Evolutionary conservation across 2,113 vertebrate species (phyloP), one percentile per base, ranked within the genome.

Genomic region (Podocnemis expansa): DNA sequence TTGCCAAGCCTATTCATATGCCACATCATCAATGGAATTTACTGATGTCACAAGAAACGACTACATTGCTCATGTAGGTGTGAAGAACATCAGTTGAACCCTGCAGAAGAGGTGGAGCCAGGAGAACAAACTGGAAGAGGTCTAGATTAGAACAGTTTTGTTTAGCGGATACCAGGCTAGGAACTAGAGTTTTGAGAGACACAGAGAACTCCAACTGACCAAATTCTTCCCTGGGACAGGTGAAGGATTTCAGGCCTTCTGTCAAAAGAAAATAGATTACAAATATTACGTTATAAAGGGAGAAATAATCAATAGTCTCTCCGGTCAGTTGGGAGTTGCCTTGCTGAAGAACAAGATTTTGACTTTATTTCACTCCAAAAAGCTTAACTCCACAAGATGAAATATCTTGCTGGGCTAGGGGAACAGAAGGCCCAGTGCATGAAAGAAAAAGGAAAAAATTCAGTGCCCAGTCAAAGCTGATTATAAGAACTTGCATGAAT

Each of bases 61-160:
- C 34, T 82, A 29, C 1, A 1, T 54, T 67, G 73, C 79, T 56
- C 85, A 14, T n/a, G 5, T 27, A 56, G 17, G 24, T 1, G 0
- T 5, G n/a, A 31, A 80, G 83, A 38, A 78, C 67, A 85, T 58
- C 0, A 0, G 5, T 34, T 8, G 78, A 94, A 63, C 49, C 34
- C 34, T 83, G 58, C 43, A 70, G 73, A 82, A 85, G 51, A 67
- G 1, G 88, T 2, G 1, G 73, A 85, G 67, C 5, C 75, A 84
- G 78, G 80, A 93, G 78, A 45, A 27, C 8, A 41, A 87, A 84
- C 4, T 67, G 80, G 70, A 47, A 84, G 4, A 93, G 22, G 34
- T 80, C 85, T 17, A 91, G 78, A 17, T n/a, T n/a, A n/a, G n/a
- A n/a, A 3, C 22, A 11, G 13, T 47, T 13, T 22, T 19, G 10